Base-by-base conservation (phyloP, 2,888 invertebrate genomes). In the Hirtodrosophila alboralis region DNA sequence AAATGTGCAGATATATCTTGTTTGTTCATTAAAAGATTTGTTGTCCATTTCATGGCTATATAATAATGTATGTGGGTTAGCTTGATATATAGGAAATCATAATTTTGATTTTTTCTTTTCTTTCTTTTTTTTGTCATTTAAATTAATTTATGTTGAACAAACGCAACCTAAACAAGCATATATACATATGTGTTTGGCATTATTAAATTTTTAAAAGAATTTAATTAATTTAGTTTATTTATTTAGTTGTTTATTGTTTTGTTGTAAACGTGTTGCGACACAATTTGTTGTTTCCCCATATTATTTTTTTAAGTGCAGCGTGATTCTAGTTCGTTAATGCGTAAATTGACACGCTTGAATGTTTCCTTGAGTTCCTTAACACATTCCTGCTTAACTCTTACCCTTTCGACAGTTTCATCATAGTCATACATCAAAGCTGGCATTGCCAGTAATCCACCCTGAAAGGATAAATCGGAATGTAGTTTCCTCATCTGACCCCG, bases 371-470 rank as follows among this genome's bases (percentile, higher is more conserved):
- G 52, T 7, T 57, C 44, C 0, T 44, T 30, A 0, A 87, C 49
- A 5, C 9, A 38, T 0, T n/a, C 23, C 4, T 44, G 62, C 1
- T 80, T 53, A 0, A 8, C 16, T 0, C 33, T 38, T 0, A 84
- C 16, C 6, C 37, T 70, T 0, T 68, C 38, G 0, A 74, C 49
- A 0, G 89, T 89, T 0, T 12, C 21, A 45, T 90, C 90, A 41
- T 74, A 90, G 40, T 90, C 90, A 5, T 71, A 28, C 70, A 90
- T 67, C 2, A 90, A 63, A 0, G 70, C 61, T 0, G 88, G 89
- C 58, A 89, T 89, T 28, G 86, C 73, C 2, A 90, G 57, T 0
- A 90, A 64, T 1, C 89, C 90, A 16, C 87, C 79, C 30, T 87
- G 73, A 10, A 61, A 77, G 41, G 76, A 84, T 0, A 88, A 49